phyloP scores from a whole-genome alignment of 2,113 vertebrate species.

The Calcarius ornatus region DNA sequence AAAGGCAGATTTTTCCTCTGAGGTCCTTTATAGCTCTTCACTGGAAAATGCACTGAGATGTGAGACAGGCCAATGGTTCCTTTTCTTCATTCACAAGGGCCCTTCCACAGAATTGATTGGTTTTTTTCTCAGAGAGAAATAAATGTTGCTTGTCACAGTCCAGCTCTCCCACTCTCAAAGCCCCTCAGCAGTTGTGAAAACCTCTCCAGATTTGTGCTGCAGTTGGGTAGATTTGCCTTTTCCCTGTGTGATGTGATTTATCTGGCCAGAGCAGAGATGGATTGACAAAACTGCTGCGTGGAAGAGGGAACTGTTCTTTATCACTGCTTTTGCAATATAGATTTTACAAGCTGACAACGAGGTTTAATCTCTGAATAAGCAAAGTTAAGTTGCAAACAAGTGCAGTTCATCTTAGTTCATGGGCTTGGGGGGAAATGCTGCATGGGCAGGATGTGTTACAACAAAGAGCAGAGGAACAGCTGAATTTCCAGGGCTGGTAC shows the following conservation, averaged over 20 bases:
- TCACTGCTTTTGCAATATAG: not conserved
- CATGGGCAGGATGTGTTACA: not conserved
- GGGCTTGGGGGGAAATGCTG: not conserved
- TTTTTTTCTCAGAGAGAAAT: not conserved
- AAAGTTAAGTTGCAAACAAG: conserved; percentile 23
- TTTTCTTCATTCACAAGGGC: not conserved
- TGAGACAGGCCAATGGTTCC: not conserved
- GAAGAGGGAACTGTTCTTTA: not conserved
- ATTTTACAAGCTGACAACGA: not conserved
- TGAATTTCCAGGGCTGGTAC: not conserved
- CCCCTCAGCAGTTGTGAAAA: not conserved
- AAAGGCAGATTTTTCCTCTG: not conserved
- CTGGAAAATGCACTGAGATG: not conserved
- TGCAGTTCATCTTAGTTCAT: not conserved
- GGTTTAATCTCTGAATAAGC: conserved; percentile 19
- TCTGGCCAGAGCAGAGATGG: not conserved
- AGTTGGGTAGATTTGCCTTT: not conserved
- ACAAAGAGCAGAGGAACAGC: not conserved
- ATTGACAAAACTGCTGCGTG: not conserved
- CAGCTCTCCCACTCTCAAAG: not conserved
- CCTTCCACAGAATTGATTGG: not conserved
- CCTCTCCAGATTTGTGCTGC: not conserved
- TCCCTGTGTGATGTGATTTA: not conserved
- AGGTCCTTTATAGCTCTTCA: not conserved
- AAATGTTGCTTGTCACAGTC: not conserved